phyloP scores from a whole-genome alignment of 2,888 invertebrate genomes.

The Thecophora atra region DNA sequence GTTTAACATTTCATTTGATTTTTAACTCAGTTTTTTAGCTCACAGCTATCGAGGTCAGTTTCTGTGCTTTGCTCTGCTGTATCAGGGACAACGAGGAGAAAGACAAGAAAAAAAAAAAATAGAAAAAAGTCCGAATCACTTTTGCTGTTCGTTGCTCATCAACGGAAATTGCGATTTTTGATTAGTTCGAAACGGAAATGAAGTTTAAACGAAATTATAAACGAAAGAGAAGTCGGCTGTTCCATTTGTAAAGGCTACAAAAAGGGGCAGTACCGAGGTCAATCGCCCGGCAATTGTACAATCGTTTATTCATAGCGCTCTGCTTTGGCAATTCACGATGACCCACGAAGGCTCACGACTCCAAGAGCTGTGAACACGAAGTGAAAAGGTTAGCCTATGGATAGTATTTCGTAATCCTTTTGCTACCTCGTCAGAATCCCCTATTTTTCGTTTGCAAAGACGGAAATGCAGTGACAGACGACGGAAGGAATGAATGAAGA shows the following conservation, averaged over 20 bases:
- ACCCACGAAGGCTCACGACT: too few species aligned
- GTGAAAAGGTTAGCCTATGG: too few species aligned
- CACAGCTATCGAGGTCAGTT: conserved; percentile 36
- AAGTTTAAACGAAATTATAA: conserved; percentile 66
- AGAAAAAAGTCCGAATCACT: conserved; percentile 51
- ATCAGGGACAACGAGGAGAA: background rate
- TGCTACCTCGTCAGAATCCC: too few species aligned
- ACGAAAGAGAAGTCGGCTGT: conserved; percentile 36
- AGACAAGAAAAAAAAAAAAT: conserved; percentile 26
- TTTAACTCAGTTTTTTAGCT: conserved; percentile 22
- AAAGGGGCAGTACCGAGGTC: too few species aligned
- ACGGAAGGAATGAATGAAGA: background rate
- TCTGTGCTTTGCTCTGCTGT: background rate
- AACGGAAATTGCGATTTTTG: conserved; percentile 67
- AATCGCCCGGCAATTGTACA: background rate
- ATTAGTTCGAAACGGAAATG: conserved; percentile 67
- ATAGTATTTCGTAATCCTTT: too few species aligned
- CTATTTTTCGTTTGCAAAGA: too few species aligned
- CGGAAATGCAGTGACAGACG: too few species aligned
- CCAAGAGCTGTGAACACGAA: too few species aligned
- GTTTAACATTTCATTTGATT: too few species aligned
- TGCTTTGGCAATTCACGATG: background rate
- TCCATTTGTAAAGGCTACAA: too few species aligned
- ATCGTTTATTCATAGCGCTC: background rate
- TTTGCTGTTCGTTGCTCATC: conserved; percentile 18